Percentiles rank a stretch among this genome's conserved stretches.
Evolutionary conservation across 2,113 vertebrate species (phyloP).

Genomic region (Malaclemys terrapin): DNA sequence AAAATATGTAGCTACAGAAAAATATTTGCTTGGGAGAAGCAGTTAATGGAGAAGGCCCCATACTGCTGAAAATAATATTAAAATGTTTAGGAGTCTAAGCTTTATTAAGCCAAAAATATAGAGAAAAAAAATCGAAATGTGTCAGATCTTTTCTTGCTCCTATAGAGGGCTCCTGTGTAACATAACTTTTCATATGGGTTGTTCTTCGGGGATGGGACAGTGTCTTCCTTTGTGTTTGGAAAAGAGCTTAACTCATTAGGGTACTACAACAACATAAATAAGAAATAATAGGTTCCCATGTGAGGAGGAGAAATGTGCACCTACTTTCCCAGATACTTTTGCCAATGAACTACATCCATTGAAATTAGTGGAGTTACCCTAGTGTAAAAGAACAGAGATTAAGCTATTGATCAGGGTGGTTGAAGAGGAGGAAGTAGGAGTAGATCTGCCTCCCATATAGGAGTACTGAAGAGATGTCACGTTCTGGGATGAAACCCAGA

Average conservation of each 20-base stretch:
- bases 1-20: slow-evolving; percentile 47
- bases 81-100: slow-evolving; percentile 31
- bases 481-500: neutral
- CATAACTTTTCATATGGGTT: neutral
- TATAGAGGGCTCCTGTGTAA: neutral
- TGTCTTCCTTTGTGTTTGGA: slow-evolving; percentile 1
- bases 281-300: neutral
- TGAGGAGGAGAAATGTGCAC: neutral
- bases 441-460: neutral
- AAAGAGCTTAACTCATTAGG: neutral
- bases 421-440: neutral
- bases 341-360: neutral
- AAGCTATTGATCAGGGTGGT: neutral
- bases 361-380: neutral
- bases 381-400: accelerated
- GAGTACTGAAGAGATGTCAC: neutral
- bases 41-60: slow-evolving; percentile 39
- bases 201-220: neutral
- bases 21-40: slow-evolving; percentile 57
- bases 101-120: slow-evolving; percentile 47
- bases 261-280: neutral
- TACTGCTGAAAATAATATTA: slow-evolving; percentile 49
- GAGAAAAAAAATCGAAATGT: slow-evolving; percentile 11
- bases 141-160: neutral
- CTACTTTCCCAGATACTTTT: neutral